Conservation (phyloP, 2,113 vertebrate species). For the Thalassoma bifasciatum region DNA sequence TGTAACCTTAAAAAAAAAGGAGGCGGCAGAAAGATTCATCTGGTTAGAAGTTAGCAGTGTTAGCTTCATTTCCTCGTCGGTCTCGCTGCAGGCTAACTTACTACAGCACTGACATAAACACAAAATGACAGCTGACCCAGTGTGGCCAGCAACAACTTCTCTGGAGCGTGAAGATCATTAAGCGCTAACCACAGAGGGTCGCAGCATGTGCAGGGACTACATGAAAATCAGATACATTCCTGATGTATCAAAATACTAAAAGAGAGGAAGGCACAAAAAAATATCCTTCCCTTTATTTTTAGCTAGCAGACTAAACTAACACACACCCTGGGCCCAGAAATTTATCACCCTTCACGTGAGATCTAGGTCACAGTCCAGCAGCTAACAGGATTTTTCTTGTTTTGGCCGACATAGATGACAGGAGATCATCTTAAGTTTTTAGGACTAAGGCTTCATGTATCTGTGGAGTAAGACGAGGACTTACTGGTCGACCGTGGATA, state of each 20-base stretch:
- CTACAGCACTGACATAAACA: constrained; percentile 8
- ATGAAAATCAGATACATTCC: constrained; percentile 22
- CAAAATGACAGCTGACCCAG: constrained; percentile 33
- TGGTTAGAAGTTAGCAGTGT: constrained; percentile 23
- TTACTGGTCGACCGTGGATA: constrained; percentile 94
- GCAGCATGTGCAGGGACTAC: not conserved
- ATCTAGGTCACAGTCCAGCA: constrained; percentile 56
- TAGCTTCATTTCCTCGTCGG: not conserved
- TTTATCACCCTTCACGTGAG: constrained; percentile 55
- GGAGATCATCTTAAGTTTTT: not conserved
- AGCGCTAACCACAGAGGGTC: not conserved
- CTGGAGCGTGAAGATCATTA: constrained; percentile 16
- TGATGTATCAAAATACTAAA: not conserved
- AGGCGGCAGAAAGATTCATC: not conserved
- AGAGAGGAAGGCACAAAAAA: not conserved
- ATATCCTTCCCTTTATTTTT: not conserved
- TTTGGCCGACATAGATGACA: constrained; percentile 3
- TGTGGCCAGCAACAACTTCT: not conserved
- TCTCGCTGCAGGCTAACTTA: not conserved
- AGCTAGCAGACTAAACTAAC: not conserved
- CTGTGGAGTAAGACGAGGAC: constrained; percentile 62
- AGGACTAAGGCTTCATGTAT: not conserved
- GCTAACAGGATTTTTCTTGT: constrained; percentile 23
- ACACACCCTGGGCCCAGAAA: constrained; percentile 22
- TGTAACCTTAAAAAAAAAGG: constrained; percentile 83